Base-by-base conservation (phyloP, 2,113 vertebrate genomes). In the Tringa solitaria region DNA sequence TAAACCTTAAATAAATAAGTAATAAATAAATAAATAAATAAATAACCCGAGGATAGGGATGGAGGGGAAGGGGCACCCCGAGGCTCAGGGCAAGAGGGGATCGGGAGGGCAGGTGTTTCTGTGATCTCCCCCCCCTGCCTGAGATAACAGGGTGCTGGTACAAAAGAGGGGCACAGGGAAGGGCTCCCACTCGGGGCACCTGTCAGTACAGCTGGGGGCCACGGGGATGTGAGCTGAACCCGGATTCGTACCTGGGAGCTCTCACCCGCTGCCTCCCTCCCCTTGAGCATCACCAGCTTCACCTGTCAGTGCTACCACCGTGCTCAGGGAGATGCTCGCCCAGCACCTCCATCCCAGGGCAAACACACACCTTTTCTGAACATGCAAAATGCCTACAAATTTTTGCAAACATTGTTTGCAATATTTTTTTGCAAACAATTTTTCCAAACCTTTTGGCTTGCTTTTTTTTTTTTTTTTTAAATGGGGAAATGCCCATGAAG, bases 111-210 rank as follows among this genome's bases (percentile, higher is more conserved):
- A 48, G 80, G 70, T 54, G 30, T 61, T 81, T 48, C 87, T 7
- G 3, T 59, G 46, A 61, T 57, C 90, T 80, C 72, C 76, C 86
- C 93, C 82, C 83, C 92, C 79, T 97, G 92, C 96, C 96, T 95
- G 93, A 96, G 96, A 67, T 87, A 80, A 78, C 0, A 0, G 74
- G 93, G 39, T 78, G 81, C 65, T 84, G 41, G 65, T 94, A 60
- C 22, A 4, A 69, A 78, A 79, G n/a, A 7, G 39, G 35, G 45
- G 45, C 0, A 0, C n/a, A 3, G 32, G 61, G 54, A 60, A 35
- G 20, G 56, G 30, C 16, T 48, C 54, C 53, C 4, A 1, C 23
- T 43, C 3, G 1, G 57, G 46, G 28, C 13, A 19, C 48, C n/a
- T 56, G 8, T 30, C 28, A 17, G 37, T 10, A 45, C 1, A 1